Evolutionary conservation across 2,888 invertebrate genomes (phyloP).

Genomic region (Sarcophaga rosellei): DNA sequence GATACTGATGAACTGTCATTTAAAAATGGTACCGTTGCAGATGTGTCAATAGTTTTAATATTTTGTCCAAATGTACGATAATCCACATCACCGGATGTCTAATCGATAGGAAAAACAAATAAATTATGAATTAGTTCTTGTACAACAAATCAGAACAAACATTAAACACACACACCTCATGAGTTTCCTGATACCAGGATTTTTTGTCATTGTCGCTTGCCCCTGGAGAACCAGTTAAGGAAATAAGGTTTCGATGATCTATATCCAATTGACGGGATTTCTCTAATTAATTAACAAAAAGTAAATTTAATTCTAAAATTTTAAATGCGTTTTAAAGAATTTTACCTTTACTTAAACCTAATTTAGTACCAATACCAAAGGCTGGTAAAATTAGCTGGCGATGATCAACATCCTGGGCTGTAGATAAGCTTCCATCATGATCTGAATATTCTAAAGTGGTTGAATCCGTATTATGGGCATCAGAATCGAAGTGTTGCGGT

Average conservation of each 20-base stretch:
- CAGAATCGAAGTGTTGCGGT: slow-evolving; percentile 85
- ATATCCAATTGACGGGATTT: slow-evolving; percentile 84
- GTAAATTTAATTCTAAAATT: not conserved
- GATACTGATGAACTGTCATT: slow-evolving; percentile 63
- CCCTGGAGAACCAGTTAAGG: slow-evolving; percentile 88
- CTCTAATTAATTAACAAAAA: slow-evolving; percentile 68
- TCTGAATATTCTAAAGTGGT: slow-evolving; percentile 84
- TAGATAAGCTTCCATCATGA: slow-evolving; percentile 78
- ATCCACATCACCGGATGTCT: slow-evolving; percentile 75
- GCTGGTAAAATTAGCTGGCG: slow-evolving; percentile 83
- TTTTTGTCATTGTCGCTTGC: slow-evolving; percentile 71
- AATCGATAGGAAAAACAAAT: not conserved
- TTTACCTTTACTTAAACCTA: slow-evolving; percentile 74
- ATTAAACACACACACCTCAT: slow-evolving; percentile 41
- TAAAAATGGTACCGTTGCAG: slow-evolving; percentile 43
- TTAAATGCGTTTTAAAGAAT: not conserved
- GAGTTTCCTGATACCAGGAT: slow-evolving; percentile 68
- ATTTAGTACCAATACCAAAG: slow-evolving; percentile 75
- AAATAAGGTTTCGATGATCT: slow-evolving; percentile 92
- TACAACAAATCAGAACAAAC: not conserved
- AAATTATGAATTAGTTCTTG: slow-evolving; percentile 6
- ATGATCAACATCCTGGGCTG: slow-evolving; percentile 84
- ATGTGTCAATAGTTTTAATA: slow-evolving; percentile 68
- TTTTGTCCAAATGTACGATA: slow-evolving; percentile 73
- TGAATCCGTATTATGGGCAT: slow-evolving; percentile 82